A percentile compares a stretch with the other conserved stretches of the same genome.
Conservation (phyloP, 2,888 invertebrate genomes). For the Venustoraphidia nigricollis region DNA sequence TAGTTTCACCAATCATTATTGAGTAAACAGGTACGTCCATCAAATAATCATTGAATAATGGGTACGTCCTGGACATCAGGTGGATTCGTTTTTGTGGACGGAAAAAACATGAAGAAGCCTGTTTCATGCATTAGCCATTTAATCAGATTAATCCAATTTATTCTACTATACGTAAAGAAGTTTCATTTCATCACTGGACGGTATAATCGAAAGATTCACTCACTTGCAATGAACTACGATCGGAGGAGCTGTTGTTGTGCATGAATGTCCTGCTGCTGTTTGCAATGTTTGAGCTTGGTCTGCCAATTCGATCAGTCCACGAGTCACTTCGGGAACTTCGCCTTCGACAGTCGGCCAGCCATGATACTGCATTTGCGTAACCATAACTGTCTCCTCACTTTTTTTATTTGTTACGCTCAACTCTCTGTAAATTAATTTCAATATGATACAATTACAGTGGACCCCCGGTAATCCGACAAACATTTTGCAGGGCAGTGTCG, state of each 20-base stretch:
- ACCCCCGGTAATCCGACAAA: no score
- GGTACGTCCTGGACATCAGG: no score
- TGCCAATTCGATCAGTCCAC: slow-evolving; percentile 73
- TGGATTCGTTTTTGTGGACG: no score
- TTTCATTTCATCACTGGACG: neutral
- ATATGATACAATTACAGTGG: no score
- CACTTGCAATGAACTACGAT: slow-evolving; percentile 79
- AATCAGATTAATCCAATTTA: no score
- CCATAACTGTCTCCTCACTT: slow-evolving; percentile 58
- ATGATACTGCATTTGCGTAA: slow-evolving; percentile 78
- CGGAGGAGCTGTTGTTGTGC: slow-evolving; percentile 37
- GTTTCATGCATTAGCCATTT: no score
- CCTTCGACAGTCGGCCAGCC: slow-evolving; percentile 85
- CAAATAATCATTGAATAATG: no score
- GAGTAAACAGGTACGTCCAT: no score
- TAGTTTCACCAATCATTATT: no score
- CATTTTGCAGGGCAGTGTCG: no score
- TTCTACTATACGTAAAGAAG: no score
- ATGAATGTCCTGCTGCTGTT: slow-evolving; percentile 24
- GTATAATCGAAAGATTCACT: slow-evolving; percentile 10
- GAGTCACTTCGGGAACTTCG: slow-evolving; percentile 77
- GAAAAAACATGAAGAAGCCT: no score
- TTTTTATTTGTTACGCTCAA: slow-evolving; percentile 30
- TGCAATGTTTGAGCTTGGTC: slow-evolving; percentile 44
- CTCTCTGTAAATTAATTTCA: slow-evolving; percentile 13